Conservation (phyloP, 1,140 invertebrate genomes). For the Pteromalus puparum region DNA sequence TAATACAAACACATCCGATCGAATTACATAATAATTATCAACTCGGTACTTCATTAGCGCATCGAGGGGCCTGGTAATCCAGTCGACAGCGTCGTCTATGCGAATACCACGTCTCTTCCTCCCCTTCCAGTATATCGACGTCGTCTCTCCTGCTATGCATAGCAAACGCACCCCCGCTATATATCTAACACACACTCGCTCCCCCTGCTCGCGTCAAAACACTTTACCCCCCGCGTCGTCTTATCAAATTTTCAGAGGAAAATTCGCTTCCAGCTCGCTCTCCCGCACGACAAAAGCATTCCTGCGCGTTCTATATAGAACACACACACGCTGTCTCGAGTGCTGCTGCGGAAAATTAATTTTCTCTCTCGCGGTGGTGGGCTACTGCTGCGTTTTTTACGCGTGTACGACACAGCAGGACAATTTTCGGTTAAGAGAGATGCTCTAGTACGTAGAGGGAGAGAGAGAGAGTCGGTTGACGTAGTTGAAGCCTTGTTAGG, state of each 20-base stretch:
- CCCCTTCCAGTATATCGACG: no score
- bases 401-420: neutral
- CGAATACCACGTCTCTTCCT: neutral
- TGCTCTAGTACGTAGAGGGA: neutral
- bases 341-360: no score
- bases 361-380: no score
- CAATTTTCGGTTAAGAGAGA: neutral
- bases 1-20: neutral
- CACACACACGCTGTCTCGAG: no score
- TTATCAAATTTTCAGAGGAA: neutral
- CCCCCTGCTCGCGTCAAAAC: neutral
- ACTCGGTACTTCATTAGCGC: neutral
- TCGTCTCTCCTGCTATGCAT: neutral
- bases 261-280: neutral
- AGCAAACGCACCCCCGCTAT: neutral
- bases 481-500: conserved; percentile 67
- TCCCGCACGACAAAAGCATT: no score
- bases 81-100: neutral
- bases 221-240: neutral
- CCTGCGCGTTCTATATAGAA: no score
- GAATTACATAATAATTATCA: neutral
- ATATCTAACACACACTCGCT: neutral
- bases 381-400: no score
- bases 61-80: neutral
- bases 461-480: conserved; percentile 46